A percentile compares a stretch with the other conserved stretches of the same genome.
These are phyloP conservation scores for Xiphophorus hellerii DNA, from an alignment of 2,113 vertebrate species.

Conservation along the genomic window DNA sequence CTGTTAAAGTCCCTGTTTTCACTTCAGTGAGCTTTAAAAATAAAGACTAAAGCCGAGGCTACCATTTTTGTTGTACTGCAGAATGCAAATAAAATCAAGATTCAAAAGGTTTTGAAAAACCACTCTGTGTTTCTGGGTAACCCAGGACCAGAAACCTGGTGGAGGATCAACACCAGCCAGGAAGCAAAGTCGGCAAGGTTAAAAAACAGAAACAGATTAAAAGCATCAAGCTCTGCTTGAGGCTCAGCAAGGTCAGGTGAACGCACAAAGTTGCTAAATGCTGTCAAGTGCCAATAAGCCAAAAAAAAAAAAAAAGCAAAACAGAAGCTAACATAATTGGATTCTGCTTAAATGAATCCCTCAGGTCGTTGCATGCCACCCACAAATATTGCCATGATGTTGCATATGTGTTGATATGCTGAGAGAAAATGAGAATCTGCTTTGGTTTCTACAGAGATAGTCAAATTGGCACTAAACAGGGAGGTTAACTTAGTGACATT, in stretches of 20 bases:
- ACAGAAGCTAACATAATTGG: no score
- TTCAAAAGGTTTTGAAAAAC: not conserved
- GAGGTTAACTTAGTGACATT: no score
- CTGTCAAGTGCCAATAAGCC: no score
- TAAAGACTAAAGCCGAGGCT: not conserved
- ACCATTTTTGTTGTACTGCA: not conserved
- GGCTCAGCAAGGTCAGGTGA: not conserved
- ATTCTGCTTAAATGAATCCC: no score
- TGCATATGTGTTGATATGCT: no score
- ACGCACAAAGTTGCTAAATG: not conserved
- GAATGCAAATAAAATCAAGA: conserved; percentile 8
- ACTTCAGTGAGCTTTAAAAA: conserved; percentile 11
- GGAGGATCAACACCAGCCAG: not conserved
- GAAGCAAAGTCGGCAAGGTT: not conserved
- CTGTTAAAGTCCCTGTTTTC: conserved; percentile 27
- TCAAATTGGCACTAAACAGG: no score
- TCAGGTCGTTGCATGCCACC: no score
- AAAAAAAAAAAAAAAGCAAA: not conserved
- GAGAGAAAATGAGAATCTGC: no score
- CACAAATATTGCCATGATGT: no score
- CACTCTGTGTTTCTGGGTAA: not conserved
- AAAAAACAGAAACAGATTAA: not conserved
- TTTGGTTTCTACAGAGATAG: no score
- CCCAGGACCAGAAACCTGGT: not conserved
- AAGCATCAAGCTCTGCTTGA: not conserved